phyloP scores from a whole-genome alignment of 2,888 invertebrate species.

The Apomyelois bistriatella region DNA sequence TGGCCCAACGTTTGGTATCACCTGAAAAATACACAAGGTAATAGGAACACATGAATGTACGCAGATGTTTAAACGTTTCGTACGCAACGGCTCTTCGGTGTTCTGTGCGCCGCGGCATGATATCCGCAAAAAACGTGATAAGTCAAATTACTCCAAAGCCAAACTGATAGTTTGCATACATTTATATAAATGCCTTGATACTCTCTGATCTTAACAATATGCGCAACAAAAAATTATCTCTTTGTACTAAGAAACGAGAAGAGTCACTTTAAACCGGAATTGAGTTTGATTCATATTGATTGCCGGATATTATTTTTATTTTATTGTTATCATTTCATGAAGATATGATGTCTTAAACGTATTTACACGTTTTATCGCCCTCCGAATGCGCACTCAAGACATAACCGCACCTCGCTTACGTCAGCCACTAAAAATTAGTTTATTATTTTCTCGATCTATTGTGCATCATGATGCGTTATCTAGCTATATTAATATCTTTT shows the following conservation, averaged over 20 bases:
- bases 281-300: neutral
- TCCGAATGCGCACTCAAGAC: conserved; percentile 23
- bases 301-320: conserved; percentile 2
- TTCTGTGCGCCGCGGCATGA: conserved; percentile 29
- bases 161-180: neutral
- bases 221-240: neutral
- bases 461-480: conserved; percentile 22
- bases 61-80: conserved; percentile 26
- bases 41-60: conserved; percentile 23
- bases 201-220: neutral
- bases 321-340: conserved; percentile 7
- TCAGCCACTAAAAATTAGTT: conserved; percentile 28
- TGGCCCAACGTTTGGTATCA: conserved; percentile 48
- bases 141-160: conserved; percentile 26
- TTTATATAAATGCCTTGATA: neutral
- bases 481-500: conserved; percentile 18
- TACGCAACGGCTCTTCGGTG: conserved; percentile 24
- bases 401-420: conserved; percentile 25
- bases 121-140: conserved; percentile 28
- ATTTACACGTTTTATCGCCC: neutral
- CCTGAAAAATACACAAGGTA: conserved; percentile 26
- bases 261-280: neutral
- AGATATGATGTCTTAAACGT: neutral
- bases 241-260: neutral
- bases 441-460: conserved; percentile 27